Evolutionary conservation across 2,888 invertebrate species (phyloP).

Genomic region (Bimastos eiseni): DNA sequence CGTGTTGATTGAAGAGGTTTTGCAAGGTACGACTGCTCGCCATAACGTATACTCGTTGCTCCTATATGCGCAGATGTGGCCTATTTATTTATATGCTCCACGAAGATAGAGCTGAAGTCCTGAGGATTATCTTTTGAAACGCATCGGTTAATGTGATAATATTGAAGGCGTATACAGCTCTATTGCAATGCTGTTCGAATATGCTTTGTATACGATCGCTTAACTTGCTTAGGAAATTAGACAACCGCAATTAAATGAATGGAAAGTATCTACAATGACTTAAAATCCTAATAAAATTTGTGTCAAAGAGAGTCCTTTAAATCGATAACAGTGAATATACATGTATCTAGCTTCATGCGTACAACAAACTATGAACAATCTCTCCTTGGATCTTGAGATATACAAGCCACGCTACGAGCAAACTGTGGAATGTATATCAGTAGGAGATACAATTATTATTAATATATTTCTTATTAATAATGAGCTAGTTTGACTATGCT

Average conservation of each 20-base stretch:
- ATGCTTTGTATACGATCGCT: too few relatives aligned
- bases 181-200: too few relatives aligned
- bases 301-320: too few relatives aligned
- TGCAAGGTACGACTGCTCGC: conserved; percentile 24
- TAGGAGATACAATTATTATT: neutral
- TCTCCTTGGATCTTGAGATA: too few relatives aligned
- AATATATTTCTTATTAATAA: neutral
- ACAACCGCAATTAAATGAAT: too few relatives aligned
- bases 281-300: too few relatives aligned
- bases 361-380: too few relatives aligned
- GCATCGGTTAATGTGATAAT: neutral
- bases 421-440: neutral
- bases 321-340: too few relatives aligned
- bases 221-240: too few relatives aligned
- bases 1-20: neutral
- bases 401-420: neutral
- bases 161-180: neutral
- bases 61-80: neutral
- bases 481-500: too few relatives aligned
- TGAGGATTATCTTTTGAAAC: neutral
- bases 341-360: too few relatives aligned
- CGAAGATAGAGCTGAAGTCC: neutral
- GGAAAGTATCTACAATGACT: too few relatives aligned
- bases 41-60: neutral
- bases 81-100: neutral